Evolutionary conservation across 1,140 invertebrate species (phyloP), one percentile per base, ranked within the genome.

Genomic region (Bombus turneri): DNA sequence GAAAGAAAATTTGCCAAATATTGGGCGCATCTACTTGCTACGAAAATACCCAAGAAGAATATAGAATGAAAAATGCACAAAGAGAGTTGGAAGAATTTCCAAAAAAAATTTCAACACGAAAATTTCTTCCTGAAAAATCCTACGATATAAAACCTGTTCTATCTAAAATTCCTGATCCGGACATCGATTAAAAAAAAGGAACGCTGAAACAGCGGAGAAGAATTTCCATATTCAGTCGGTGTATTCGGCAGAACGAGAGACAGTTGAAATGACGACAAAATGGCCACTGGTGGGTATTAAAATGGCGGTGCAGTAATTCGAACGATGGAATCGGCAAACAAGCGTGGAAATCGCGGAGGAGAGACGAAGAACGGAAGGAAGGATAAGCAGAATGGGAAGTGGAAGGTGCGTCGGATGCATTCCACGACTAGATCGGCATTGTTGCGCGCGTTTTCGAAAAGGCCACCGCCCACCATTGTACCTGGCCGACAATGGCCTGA

Each of bases 401-500:
- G 47, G 68, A 47, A 37, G 66, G 68, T 43, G 71, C 71, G 39
- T 43, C 41, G 41, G n/a, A 73, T 79, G 76, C 83, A 79, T 84
- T 84, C 83, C 66, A 57, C 34, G 64, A 31, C 25, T 28, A 62
- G 77, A 72, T 80, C 83, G 37, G 39, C 59, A 88, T 90, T 89
- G 88, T 89, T 75, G 75, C 15, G 43, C 66, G 82, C 81, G 80
- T 90, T 91, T 89, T 89, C 81, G 87, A 78, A 68, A 82, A 62
- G 82, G 82, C 73, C 34, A 47, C 62, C 84, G 79, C 85, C 59
- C 74, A 62, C 86, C 69, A 91, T 91, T 91, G 88, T 91, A 76
- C 43, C 34, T 47, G 28, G n/a, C 28, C 85, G 84, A 91, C 91
- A 92, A 92, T 91, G 73, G 82, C 75, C 87, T 89, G 91, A 91